Evolutionary conservation across 2,888 invertebrate genomes (phyloP), one percentile per base, ranked within the genome.

Genomic region (Argyresthia albistria): DNA sequence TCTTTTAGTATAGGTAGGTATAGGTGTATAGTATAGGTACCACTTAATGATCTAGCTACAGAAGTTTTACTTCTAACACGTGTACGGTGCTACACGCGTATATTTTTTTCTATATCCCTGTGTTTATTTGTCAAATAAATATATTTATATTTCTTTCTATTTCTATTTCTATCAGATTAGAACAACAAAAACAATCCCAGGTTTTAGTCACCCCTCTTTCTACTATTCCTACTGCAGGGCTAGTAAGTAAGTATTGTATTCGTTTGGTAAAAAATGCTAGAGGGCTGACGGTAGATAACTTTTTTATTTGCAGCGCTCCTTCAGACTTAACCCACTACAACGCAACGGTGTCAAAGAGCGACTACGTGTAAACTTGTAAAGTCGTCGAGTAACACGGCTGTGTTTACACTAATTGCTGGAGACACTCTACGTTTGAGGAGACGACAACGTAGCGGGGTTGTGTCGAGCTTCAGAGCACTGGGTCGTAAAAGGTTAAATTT

Each of bases 391-490:
- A 6, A 45, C 45, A 15, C 75, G 70, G 66, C 70, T 62, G 68
- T 76, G 75, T 79, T 79, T 77, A 75, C 76, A 73, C 79, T 79
- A 80, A 80, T 80, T 80, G 80, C 76, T 70, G 69, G 60, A 71
- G 76, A 78, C 79, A 71, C 70, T 45, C 45, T 16, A 10, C 45
- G 45, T 45, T 16, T 45, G 45, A 10, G 10, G 45, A n/a, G 15
- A 16, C 16, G 45, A 43, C 14, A 16, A 15, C 10, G 45, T 43
- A 16, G 45, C 3, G 45, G 45, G 16, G 9, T 10, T 45, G 16
- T 45, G 14, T 9, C 16, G 10, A 16, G 15, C 9, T 9, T 16
- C 4, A 7, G 8, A 45, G 45, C 10, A 10, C 4, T 14, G 15
- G 14, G 14, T 45, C 45, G 45, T 25, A 25, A 25, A 25, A 25